Evolutionary conservation across 1,140 invertebrate species (phyloP).

Genomic region (Apis cerana): DNA sequence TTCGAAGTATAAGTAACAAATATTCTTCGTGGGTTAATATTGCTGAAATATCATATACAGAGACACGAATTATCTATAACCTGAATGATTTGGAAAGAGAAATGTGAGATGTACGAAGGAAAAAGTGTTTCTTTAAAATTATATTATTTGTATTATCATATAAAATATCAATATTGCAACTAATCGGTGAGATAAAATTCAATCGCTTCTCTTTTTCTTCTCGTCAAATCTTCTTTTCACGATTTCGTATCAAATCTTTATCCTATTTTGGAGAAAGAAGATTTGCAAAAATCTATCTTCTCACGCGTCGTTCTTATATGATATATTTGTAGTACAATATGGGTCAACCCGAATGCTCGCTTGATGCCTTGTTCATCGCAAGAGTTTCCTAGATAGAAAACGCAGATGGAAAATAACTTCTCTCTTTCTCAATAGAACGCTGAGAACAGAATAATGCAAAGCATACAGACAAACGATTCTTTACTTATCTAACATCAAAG

Average conservation of each 20-base stretch:
- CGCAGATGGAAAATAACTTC: constrained; percentile 34
- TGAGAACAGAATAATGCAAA: constrained; percentile 29
- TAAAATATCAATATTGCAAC: too few species aligned
- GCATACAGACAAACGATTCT: constrained; percentile 30
- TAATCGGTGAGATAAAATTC: too few species aligned
- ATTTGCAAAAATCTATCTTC: constrained; percentile 1
- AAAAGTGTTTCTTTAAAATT: too few species aligned
- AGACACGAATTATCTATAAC: too few species aligned
- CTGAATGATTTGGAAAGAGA: too few species aligned
- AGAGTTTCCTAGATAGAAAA: background rate
- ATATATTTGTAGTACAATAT: constrained; percentile 5
- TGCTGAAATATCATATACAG: too few species aligned
- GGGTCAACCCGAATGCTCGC: constrained; percentile 16
- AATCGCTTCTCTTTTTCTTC: too few species aligned
- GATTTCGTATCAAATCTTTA: background rate
- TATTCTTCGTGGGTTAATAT: too few species aligned
- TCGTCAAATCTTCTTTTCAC: background rate
- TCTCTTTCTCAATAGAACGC: constrained; percentile 20
- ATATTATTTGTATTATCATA: too few species aligned
- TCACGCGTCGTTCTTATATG: background rate
- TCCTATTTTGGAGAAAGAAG: background rate
- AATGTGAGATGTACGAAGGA: too few species aligned
- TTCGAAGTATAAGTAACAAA: too few species aligned
- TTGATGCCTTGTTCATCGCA: constrained; percentile 1
- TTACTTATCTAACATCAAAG: background rate